These are phyloP conservation scores for Drosophila navojoa DNA, from an alignment of 1,140 invertebrate genomes.

Conservation along the genomic window DNA sequence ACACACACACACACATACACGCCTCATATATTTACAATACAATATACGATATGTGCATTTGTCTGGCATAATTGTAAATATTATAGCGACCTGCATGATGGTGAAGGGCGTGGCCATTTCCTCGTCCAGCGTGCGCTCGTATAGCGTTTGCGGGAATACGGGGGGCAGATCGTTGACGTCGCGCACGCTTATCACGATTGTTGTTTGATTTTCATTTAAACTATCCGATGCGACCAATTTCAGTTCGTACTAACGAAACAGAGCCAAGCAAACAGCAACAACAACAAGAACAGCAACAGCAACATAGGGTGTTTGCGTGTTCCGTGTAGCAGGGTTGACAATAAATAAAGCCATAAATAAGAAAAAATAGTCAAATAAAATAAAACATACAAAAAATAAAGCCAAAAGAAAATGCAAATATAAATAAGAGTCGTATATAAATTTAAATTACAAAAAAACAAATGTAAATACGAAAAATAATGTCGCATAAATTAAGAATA, in stretches of 20 bases:
- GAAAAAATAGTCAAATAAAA: slow-evolving; percentile 11
- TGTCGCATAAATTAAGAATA: slow-evolving; percentile 32
- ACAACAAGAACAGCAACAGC: slow-evolving; percentile 6
- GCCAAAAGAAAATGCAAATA: slow-evolving; percentile 29
- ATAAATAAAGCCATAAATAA: slow-evolving; percentile 54
- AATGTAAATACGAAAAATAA: slow-evolving; percentile 18
- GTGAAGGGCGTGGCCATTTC: slow-evolving; percentile 87
- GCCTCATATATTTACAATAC: slow-evolving; percentile 38
- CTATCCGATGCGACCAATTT: slow-evolving; percentile 94
- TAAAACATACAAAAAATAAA: slow-evolving; percentile 26
- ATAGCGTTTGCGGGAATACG: slow-evolving; percentile 88
- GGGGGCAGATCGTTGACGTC: slow-evolving; percentile 94
- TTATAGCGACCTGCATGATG: slow-evolving; percentile 87
- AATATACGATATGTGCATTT: slow-evolving; percentile 34
- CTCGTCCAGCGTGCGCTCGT: slow-evolving; percentile 88
- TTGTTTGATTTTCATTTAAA: slow-evolving; percentile 92
- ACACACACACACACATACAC: slow-evolving; percentile 10
- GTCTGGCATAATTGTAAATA: slow-evolving; percentile 5
- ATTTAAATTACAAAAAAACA: slow-evolving; percentile 1
- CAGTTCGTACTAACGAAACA: slow-evolving; percentile 89
- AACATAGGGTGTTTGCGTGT: slow-evolving; percentile 23
- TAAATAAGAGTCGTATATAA: slow-evolving; percentile 36
- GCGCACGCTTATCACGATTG: slow-evolving; percentile 90
- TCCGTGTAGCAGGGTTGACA: slow-evolving; percentile 36
- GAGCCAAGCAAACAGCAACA: slow-evolving; percentile 26